Conservation (phyloP, 2,797 vertebrate genomes). For the Alfaro cultratus region DNA sequence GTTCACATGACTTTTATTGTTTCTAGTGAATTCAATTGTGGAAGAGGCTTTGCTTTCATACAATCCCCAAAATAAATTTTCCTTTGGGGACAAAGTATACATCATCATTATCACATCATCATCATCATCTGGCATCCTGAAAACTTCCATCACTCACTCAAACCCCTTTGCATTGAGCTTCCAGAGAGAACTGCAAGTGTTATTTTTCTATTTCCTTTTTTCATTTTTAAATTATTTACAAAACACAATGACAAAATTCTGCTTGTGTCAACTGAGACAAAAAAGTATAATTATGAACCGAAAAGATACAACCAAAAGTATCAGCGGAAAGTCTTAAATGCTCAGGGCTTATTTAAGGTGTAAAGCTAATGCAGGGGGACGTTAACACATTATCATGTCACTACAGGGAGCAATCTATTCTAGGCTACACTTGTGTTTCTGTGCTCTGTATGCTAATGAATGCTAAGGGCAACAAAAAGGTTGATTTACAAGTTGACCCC, state of each 20-base stretch:
- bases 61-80: too few relatives aligned
- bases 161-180: constrained; percentile 29
- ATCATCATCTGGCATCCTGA: background rate
- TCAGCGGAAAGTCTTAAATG: constrained; percentile 4
- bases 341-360: constrained; percentile 7
- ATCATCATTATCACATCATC: too few relatives aligned
- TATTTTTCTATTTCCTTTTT: constrained; percentile 63
- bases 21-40: too few relatives aligned
- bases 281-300: background rate
- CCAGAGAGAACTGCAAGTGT: constrained; percentile 34
- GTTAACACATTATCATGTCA: constrained; percentile 27
- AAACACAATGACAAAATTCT: background rate
- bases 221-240: background rate
- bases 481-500: constrained; percentile 73
- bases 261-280: background rate
- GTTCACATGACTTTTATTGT: too few relatives aligned
- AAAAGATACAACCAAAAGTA: constrained; percentile 4
- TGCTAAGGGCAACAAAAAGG: constrained; percentile 47
- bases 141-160: constrained; percentile 19
- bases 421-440: constrained; percentile 34
- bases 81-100: too few relatives aligned
- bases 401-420: constrained; percentile 33
- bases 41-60: too few relatives aligned
- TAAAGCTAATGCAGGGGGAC: constrained; percentile 16
- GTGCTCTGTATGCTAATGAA: constrained; percentile 59